Conservation (phyloP, 2,888 invertebrate genomes). For the Serrognathus titanus region DNA sequence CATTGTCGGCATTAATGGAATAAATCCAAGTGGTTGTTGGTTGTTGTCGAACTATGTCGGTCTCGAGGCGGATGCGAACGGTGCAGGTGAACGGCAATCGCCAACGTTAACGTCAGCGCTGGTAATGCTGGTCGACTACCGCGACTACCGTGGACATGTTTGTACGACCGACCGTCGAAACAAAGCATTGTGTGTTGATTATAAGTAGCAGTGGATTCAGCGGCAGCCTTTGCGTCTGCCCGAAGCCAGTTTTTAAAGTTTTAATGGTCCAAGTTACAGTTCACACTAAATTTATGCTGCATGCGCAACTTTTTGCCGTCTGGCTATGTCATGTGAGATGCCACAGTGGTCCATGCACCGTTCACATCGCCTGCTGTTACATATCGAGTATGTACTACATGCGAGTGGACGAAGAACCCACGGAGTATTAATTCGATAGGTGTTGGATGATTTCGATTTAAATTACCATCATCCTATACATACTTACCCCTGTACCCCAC, state of each 20-base stretch:
- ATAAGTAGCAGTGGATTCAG: slow-evolving; percentile 32
- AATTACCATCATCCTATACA: not conserved
- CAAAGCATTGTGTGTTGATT: slow-evolving; percentile 37
- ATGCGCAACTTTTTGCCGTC: slow-evolving; percentile 44
- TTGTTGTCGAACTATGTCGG: slow-evolving; percentile 1
- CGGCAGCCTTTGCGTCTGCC: slow-evolving; percentile 39
- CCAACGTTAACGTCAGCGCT: slow-evolving; percentile 14
- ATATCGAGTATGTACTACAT: slow-evolving; percentile 23
- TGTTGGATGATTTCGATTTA: slow-evolving; percentile 12
- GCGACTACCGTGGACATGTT: slow-evolving; percentile 30
- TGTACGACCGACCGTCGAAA: slow-evolving; percentile 29
- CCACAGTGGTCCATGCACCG: slow-evolving; percentile 25
- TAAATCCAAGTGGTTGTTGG: not conserved
- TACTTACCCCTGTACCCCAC: slow-evolving; percentile 62
- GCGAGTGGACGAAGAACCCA: not conserved
- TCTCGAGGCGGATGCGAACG: slow-evolving; percentile 11
- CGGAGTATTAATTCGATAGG: not conserved
- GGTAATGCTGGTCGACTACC: slow-evolving; percentile 26
- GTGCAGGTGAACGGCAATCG: slow-evolving; percentile 19
- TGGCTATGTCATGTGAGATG: slow-evolving; percentile 44
- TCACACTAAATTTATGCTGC: slow-evolving; percentile 40
- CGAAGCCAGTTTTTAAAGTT: slow-evolving; percentile 48
- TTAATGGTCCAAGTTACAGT: slow-evolving; percentile 45
- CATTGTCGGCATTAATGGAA: slow-evolving; percentile 18
- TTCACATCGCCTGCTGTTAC: slow-evolving; percentile 30